Percentiles rank a stretch among this genome's conserved stretches.
Evolutionary conservation across 2,888 invertebrate species (phyloP).

Genomic region (Tiphia femorata): DNA sequence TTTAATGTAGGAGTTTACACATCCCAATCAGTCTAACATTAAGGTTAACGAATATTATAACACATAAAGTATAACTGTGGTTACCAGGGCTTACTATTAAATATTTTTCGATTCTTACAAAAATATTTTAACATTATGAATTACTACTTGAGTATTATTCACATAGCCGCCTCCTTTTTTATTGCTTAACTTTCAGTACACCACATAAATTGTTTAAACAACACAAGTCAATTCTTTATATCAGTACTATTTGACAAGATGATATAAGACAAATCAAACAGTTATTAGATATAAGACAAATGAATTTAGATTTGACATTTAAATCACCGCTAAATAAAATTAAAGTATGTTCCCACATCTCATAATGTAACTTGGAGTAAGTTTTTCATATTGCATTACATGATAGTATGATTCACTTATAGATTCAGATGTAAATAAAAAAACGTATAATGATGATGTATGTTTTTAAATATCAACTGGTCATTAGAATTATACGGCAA

Average conservation of each 20-base stretch:
- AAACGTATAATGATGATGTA: neutral
- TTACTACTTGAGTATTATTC: neutral
- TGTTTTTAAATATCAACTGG: neutral
- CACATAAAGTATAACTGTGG: no score
- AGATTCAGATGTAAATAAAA: neutral
- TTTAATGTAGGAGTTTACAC: no score
- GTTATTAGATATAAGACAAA: neutral
- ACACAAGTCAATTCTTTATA: neutral
- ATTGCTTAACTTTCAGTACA: neutral
- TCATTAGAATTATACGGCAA: neutral
- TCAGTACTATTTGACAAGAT: neutral
- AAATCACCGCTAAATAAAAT: neutral
- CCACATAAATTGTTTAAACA: neutral
- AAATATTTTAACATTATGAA: neutral
- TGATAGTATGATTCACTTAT: neutral
- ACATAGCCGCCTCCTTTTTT: neutral
- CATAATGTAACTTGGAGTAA: neutral
- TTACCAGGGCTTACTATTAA: no score
- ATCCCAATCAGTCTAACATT: no score
- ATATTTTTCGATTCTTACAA: neutral
- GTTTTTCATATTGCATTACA: neutral
- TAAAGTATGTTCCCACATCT: neutral
- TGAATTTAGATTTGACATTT: neutral
- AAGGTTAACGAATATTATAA: no score
- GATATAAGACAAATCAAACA: neutral